Conservation (phyloP, 2,113 vertebrate species). For the Serilophus lunatus region DNA sequence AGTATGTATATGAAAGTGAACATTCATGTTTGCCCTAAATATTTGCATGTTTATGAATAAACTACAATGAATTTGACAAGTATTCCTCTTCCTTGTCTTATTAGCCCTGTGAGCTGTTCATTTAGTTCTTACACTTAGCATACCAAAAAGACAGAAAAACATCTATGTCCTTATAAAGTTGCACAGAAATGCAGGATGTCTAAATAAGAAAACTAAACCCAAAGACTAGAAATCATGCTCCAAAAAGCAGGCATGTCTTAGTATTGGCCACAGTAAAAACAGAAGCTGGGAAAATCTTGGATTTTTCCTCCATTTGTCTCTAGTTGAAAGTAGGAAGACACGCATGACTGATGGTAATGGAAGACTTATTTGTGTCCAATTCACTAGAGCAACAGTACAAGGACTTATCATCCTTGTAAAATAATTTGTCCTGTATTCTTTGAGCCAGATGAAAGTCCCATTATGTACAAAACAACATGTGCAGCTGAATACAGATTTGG, state of each 20-base stretch:
- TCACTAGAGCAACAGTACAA: constrained; percentile 17
- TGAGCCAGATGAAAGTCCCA: constrained; percentile 21
- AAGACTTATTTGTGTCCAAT: constrained; percentile 16
- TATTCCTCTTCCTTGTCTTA: neutral
- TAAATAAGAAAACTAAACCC: neutral
- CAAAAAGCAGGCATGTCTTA: neutral
- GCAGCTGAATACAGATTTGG: constrained; percentile 31
- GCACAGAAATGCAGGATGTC: neutral
- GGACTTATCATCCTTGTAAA: constrained; percentile 38
- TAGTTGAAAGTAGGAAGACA: neutral
- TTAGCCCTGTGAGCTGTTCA: neutral
- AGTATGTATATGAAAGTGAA: neutral
- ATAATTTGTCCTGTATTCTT: constrained; percentile 25
- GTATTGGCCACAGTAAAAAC: neutral
- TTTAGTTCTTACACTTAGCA: neutral
- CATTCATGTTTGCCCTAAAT: neutral
- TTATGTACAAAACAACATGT: neutral
- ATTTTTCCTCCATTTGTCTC: neutral
- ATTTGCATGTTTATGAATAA: neutral
- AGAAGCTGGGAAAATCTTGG: neutral
- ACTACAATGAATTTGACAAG: neutral
- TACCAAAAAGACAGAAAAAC: neutral
- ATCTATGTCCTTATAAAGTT: neutral
- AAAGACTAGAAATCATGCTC: neutral
- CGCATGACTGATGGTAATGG: constrained; percentile 21